Evolutionary conservation across 2,888 invertebrate genomes (phyloP).

Genomic region (Suillia variegata): DNA sequence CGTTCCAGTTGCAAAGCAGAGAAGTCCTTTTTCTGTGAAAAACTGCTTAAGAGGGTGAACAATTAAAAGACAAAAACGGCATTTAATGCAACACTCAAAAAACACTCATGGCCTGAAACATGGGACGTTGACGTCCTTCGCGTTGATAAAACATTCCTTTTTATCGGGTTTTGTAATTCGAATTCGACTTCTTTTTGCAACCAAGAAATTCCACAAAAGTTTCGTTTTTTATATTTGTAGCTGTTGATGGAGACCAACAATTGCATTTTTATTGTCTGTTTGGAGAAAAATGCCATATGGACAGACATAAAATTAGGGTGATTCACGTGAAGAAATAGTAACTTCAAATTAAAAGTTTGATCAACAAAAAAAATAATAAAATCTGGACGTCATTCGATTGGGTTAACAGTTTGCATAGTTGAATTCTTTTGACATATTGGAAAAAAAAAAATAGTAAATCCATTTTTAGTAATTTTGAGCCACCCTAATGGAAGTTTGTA

Average conservation of each 20-base stretch:
- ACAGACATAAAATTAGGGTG: neutral
- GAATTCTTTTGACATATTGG: no score
- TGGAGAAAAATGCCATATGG: slow-evolving; percentile 1
- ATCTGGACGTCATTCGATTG: no score
- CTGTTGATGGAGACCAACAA: neutral
- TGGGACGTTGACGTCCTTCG: neutral
- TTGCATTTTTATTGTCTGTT: slow-evolving; percentile 3
- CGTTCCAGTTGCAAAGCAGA: slow-evolving; percentile 8
- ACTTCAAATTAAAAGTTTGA: no score
- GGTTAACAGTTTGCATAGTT: no score
- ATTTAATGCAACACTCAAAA: no score
- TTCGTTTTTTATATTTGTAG: neutral
- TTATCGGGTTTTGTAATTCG: neutral
- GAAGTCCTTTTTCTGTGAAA: no score
- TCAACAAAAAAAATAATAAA: no score
- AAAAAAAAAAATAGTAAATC: no score
- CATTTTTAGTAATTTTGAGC: no score
- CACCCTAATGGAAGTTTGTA: neutral
- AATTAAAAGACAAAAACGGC: no score
- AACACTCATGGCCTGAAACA: neutral
- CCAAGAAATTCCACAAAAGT: neutral
- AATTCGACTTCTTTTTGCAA: neutral
- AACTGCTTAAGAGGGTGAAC: no score
- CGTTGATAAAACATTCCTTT: slow-evolving; percentile 20
- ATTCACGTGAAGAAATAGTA: no score